phyloP scores from a whole-genome alignment of 1,140 invertebrate species.

The Amphibalanus amphitrite region DNA sequence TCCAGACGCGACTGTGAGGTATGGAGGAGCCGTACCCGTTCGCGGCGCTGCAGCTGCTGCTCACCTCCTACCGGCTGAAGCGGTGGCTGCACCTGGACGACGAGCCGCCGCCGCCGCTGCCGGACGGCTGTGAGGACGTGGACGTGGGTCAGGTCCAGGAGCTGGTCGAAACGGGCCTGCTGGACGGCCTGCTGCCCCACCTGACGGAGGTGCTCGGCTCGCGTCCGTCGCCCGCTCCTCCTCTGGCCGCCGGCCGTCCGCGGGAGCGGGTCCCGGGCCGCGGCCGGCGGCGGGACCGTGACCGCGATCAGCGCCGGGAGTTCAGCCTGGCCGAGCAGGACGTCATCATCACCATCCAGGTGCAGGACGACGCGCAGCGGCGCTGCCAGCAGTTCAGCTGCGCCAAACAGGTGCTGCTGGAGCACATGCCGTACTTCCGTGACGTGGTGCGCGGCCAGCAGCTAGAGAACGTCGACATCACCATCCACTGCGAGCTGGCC shows the following conservation, averaged over 20 bases:
- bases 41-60: neutral
- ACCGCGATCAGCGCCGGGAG: neutral
- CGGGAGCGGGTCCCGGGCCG: neutral
- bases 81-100: neutral
- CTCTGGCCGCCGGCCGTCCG: too few species aligned
- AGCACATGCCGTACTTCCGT: neutral
- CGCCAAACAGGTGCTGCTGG: neutral
- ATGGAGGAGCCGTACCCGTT: too few species aligned
- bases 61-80: neutral
- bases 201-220: neutral
- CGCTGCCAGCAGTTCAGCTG: neutral
- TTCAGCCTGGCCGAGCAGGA: neutral
- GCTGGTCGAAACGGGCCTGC: neutral
- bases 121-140: neutral
- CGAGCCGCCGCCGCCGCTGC: neutral
- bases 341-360: neutral
- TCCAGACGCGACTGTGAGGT: too few species aligned
- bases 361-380: neutral
- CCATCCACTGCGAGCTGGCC: constrained; percentile 82
- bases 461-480: constrained; percentile 88
- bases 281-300: neutral
- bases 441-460: constrained; percentile 39
- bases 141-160: neutral
- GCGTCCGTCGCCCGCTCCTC: too few species aligned
- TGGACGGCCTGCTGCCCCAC: neutral